A percentile compares a stretch with the other conserved stretches of the same genome.
These are phyloP conservation scores for Pimephales promelas DNA, from an alignment of 2,113 vertebrate genomes.

Conservation along the genomic window DNA sequence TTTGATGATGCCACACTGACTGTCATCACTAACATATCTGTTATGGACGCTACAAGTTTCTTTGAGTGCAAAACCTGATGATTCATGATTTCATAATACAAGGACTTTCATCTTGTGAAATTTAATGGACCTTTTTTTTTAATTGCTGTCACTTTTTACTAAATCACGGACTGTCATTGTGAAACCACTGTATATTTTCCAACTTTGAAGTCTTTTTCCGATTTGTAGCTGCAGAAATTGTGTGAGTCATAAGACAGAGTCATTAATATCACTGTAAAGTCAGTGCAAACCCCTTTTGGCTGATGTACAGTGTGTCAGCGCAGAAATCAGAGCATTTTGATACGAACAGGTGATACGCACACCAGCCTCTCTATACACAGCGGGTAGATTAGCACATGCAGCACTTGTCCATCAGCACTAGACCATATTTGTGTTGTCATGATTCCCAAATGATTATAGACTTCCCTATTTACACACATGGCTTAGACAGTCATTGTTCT, in stretches of 20 bases:
- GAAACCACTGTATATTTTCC: neutral
- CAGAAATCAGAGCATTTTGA: neutral
- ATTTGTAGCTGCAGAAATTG: neutral
- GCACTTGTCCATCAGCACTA: neutral
- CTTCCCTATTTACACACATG: conserved; percentile 5
- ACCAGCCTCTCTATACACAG: neutral
- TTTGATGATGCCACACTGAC: neutral
- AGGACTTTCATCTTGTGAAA: neutral
- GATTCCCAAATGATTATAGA: conserved; percentile 2
- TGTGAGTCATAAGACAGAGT: neutral
- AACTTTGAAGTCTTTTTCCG: neutral
- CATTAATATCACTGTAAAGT: neutral
- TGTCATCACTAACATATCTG: neutral
- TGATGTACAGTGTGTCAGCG: neutral
- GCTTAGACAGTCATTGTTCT: neutral
- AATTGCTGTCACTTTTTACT: neutral
- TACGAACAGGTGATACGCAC: neutral
- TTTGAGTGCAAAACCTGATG: neutral
- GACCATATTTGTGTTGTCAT: neutral
- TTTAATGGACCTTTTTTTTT: neutral
- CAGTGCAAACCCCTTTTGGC: neutral
- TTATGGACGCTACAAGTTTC: neutral
- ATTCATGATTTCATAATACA: neutral
- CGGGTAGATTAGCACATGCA: neutral
- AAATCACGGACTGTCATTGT: neutral